Base-by-base conservation (phyloP, 2,888 invertebrate species). In the Lacanobia oleracea region DNA sequence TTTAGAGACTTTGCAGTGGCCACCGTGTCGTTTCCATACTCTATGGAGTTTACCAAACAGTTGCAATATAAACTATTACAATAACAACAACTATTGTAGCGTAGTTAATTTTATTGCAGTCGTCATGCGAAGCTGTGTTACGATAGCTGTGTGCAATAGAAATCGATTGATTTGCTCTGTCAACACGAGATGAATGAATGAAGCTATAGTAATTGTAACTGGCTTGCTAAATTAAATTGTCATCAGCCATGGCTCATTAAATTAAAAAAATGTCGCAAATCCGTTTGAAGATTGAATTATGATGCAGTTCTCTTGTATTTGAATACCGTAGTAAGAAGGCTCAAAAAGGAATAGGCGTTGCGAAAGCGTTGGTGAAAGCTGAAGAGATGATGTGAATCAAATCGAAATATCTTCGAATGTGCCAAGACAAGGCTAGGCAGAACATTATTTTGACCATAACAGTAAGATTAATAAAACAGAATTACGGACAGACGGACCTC, bases 121-220 rank as follows among this genome's bases (percentile, higher is more conserved):
- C 78, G 85, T 82, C 84, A 86, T 87, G 89, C 89, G 82, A 84
- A 81, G 57, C 79, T 72, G 72, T 45, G 79, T 84, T 85, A 75
- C 82, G 66, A 68, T 51, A 79, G 61, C 67, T 74, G 70, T 83
- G 54, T 72, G 80, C 83, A 85, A 88, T 75, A 14, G 33, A 40
- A 67, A 71, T 64, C 64, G 10, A 82, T 82, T 65, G 70, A 69
- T 64, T 69, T 68, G 14, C 1, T 63, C 33, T 74, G 67, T 72
- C 72, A 74, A 68, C 59, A 70, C 48, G 51, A 54, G 56, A 75
- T 69, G 23, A 56, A 60, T 72, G 37, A 63, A 82, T 83, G 54
- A 18, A 62, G 40, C 33, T 10, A 45, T 81, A 67, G 27, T 64
- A 65, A 75, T 37, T 51, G 18, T 33, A 61, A 45, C 43, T 40